A percentile compares a stretch with the other conserved stretches of the same genome.
Conservation (phyloP, 2,888 invertebrate species). For the Hoplodrina ambigua region DNA sequence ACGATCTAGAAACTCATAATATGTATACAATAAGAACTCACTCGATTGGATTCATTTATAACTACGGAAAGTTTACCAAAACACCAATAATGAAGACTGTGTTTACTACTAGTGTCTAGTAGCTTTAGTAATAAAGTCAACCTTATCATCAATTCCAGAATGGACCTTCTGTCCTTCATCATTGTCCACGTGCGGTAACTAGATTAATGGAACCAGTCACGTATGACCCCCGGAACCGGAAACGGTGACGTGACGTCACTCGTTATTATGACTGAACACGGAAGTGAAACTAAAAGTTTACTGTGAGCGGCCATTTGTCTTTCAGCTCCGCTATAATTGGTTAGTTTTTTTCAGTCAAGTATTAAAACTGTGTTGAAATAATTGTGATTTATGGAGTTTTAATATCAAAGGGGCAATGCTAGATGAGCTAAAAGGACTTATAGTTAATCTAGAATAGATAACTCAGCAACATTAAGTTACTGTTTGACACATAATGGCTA, state of each 20-base stretch:
- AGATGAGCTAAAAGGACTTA: too few species aligned
- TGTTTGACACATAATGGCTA: too few species aligned
- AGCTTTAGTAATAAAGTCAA: neutral
- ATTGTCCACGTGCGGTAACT: conserved; percentile 44
- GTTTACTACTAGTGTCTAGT: neutral
- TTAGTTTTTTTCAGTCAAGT: conserved; percentile 27
- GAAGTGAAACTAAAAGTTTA: conserved; percentile 55
- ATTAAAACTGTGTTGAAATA: conserved; percentile 4
- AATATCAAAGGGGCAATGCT: neutral
- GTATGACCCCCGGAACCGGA: conserved; percentile 56
- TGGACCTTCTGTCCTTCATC: conserved; percentile 21
- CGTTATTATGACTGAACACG: conserved; percentile 61
- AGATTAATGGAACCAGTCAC: conserved; percentile 65
- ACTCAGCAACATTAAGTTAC: too few species aligned
- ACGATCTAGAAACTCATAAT: too few species aligned
- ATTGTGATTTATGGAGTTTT: neutral
- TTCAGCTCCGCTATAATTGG: conserved; percentile 28
- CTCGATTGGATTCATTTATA: too few species aligned
- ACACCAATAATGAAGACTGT: too few species aligned
- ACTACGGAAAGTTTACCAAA: too few species aligned
- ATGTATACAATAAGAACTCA: too few species aligned
- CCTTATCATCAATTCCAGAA: neutral
- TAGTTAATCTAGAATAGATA: too few species aligned
- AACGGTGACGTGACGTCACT: conserved; percentile 62
- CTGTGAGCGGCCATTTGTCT: conserved; percentile 49